A percentile compares a stretch with the other conserved stretches of the same genome.
Evolutionary conservation across 2,797 vertebrate species (phyloP).

Genomic region (Acomys russatus): DNA sequence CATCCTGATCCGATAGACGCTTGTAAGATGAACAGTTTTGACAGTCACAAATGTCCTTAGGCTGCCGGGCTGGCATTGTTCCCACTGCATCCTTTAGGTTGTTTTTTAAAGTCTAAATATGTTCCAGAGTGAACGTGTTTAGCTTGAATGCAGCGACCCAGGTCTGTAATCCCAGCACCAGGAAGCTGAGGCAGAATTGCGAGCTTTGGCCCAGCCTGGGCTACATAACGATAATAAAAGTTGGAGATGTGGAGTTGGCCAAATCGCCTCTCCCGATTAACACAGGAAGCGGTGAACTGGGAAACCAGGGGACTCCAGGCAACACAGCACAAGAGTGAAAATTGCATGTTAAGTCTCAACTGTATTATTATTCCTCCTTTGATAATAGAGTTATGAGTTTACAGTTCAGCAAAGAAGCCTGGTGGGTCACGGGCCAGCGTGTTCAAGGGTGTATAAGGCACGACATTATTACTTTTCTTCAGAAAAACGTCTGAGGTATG

Average conservation of each 20-base stretch:
- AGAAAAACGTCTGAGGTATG: not conserved
- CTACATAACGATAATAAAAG: not conserved
- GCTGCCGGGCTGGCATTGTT: not conserved
- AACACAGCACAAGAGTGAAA: not conserved
- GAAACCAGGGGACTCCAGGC: not conserved
- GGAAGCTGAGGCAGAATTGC: not conserved
- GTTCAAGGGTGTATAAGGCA: not conserved
- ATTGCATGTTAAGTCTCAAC: not conserved
- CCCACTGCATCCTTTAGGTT: not conserved
- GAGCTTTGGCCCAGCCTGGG: not conserved
- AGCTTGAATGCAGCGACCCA: not conserved
- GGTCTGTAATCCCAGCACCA: not conserved
- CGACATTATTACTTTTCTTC: not conserved
- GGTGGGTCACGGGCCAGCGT: not conserved
- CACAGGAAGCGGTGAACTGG: not conserved
- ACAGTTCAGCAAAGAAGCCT: not conserved
- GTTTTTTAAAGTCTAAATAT: not conserved
- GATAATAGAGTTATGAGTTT: not conserved
- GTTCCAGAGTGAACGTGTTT: not conserved
- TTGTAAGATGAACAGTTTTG: not conserved
- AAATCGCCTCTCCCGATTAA: not conserved
- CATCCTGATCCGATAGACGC: not conserved
- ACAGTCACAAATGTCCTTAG: not conserved
- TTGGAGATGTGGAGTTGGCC: not conserved
- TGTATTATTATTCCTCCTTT: not conserved